Conservation (phyloP, 2,888 invertebrate species). For the Hypomecis punctinalis region DNA sequence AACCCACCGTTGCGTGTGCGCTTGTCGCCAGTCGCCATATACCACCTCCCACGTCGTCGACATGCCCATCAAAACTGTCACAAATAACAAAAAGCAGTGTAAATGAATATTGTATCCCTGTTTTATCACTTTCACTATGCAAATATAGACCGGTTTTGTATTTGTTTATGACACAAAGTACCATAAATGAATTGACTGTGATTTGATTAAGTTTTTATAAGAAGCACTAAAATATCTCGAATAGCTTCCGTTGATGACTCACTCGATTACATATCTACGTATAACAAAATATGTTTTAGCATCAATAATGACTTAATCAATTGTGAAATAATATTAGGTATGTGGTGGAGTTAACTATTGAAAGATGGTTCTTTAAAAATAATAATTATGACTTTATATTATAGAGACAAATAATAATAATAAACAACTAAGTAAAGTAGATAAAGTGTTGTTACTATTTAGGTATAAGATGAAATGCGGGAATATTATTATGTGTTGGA, state of each 20-base stretch:
- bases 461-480: too few species aligned
- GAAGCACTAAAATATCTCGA: neutral
- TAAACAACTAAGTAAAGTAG: too few species aligned
- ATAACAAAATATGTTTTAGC: neutral
- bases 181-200: conserved; percentile 8
- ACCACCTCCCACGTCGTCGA: conserved; percentile 61
- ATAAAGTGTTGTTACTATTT: too few species aligned
- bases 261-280: conserved; percentile 1
- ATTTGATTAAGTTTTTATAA: neutral
- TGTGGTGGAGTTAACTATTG: too few species aligned
- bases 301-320: neutral
- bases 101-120: conserved; percentile 11
- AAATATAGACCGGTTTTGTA: conserved; percentile 16
- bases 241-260: conserved; percentile 9
- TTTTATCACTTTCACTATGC: conserved; percentile 28
- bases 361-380: too few species aligned
- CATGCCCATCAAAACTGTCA: conserved; percentile 46
- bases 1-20: conserved; percentile 60
- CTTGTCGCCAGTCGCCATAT: conserved; percentile 55
- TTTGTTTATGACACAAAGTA: conserved; percentile 2
- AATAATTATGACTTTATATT: too few species aligned
- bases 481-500: too few species aligned
- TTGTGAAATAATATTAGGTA: neutral
- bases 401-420: too few species aligned
- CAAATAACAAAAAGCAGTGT: conserved; percentile 37